Percentiles rank a stretch among this genome's conserved stretches.
phyloP scores from a whole-genome alignment of 2,797 vertebrate species.

The Mionectes olivaceus region DNA sequence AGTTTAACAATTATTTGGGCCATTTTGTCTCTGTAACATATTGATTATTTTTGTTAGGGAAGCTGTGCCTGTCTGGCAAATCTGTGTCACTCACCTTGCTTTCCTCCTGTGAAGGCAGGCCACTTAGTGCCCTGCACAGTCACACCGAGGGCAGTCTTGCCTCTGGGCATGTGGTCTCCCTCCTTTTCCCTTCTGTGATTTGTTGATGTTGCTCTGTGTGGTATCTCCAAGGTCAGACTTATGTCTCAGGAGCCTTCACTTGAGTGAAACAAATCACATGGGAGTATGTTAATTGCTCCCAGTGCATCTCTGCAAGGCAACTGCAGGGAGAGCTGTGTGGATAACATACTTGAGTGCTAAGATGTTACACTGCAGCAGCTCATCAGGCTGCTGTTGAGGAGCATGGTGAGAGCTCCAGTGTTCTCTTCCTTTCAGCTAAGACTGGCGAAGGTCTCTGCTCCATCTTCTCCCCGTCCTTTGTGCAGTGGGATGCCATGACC shows the following conservation, averaged over 20 bases:
- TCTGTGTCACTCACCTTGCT: background rate
- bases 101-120: background rate
- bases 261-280: rapidly evolving
- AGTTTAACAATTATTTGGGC: background rate
- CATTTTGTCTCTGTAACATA: background rate
- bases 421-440: conserved; percentile 78
- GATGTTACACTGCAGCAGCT: background rate
- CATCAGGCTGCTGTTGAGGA: background rate
- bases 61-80: background rate
- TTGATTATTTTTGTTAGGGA: background rate
- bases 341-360: background rate
- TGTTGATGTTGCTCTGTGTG: background rate
- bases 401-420: background rate
- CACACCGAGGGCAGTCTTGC: background rate
- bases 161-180: background rate
- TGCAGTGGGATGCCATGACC: conserved; percentile 97
- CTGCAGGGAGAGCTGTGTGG: background rate
- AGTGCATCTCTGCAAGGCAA: background rate
- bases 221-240: background rate
- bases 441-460: conserved; percentile 87
- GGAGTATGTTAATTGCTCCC: background rate
- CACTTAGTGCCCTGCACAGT: background rate
- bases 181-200: background rate
- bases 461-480: conserved; percentile 88
- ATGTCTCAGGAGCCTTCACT: background rate